Conservation (phyloP, 2,797 vertebrate genomes). For the Hydrophis major region DNA sequence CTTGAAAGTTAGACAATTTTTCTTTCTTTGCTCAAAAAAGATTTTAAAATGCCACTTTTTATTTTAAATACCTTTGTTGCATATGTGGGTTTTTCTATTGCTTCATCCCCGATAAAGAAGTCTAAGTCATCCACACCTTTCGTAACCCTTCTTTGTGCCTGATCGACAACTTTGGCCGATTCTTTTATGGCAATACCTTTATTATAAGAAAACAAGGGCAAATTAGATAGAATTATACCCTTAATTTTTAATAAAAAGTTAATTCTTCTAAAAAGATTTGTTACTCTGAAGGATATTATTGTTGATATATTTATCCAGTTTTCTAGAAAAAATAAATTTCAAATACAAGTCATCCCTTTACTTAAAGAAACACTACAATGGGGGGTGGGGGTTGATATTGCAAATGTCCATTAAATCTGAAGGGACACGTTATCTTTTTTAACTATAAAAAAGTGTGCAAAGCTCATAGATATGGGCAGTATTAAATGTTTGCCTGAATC, state of each 20-base stretch:
- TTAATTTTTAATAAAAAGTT: neutral
- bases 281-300: neutral
- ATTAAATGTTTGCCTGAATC: neutral
- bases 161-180: constrained; percentile 95
- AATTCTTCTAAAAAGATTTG: neutral
- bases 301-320: neutral
- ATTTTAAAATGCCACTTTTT: neutral
- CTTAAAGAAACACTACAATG: neutral
- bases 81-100: constrained; percentile 94
- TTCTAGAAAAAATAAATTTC: constrained; percentile 1
- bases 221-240: fast-evolving
- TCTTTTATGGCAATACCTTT: constrained; percentile 98
- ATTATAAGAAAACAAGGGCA: constrained; percentile 43
- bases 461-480: neutral
- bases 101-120: constrained; percentile 97
- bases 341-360: neutral
- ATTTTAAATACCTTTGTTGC: constrained; percentile 86
- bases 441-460: neutral
- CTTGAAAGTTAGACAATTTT: neutral
- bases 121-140: constrained; percentile 98
- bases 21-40: neutral
- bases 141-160: constrained; percentile 95
- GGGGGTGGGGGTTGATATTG: neutral
- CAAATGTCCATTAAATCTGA: neutral
- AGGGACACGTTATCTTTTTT: neutral